Conservation (phyloP, 2,797 vertebrate genomes). For the Florisuga fusca region DNA sequence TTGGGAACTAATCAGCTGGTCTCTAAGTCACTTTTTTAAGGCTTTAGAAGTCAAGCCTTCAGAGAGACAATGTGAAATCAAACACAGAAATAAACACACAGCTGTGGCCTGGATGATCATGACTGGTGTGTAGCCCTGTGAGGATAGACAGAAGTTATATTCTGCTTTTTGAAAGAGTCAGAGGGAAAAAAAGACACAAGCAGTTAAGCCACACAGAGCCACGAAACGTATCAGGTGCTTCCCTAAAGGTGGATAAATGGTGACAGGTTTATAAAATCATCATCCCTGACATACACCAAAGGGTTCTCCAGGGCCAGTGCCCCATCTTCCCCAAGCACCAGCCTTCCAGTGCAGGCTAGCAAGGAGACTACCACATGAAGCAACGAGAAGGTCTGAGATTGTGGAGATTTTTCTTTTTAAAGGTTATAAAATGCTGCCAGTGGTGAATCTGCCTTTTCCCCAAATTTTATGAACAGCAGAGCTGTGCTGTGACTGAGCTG, state of each 20-base stretch:
- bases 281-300: not conserved
- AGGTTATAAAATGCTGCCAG: not conserved
- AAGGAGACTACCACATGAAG: not conserved
- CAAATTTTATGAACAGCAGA: not conserved
- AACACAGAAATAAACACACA: not conserved
- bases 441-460: not conserved
- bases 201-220: not conserved
- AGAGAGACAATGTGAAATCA: not conserved
- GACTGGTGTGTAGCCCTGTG: not conserved
- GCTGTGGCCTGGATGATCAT: not conserved
- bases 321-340: not conserved
- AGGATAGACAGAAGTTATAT: not conserved
- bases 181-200: not conserved
- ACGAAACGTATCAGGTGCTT: not conserved
- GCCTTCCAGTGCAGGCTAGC: not conserved
- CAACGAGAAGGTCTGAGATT: not conserved
- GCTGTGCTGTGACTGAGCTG: not conserved
- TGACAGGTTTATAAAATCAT: not conserved
- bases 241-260: not conserved
- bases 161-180: not conserved
- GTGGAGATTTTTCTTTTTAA: not conserved
- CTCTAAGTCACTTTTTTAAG: not conserved
- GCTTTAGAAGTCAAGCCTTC: not conserved
- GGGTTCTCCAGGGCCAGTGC: not conserved
- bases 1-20: not conserved